Evolutionary conservation across 1,140 invertebrate species (phyloP), one percentile per base, ranked within the genome.

Genomic region (Drosophila sucinea): DNA sequence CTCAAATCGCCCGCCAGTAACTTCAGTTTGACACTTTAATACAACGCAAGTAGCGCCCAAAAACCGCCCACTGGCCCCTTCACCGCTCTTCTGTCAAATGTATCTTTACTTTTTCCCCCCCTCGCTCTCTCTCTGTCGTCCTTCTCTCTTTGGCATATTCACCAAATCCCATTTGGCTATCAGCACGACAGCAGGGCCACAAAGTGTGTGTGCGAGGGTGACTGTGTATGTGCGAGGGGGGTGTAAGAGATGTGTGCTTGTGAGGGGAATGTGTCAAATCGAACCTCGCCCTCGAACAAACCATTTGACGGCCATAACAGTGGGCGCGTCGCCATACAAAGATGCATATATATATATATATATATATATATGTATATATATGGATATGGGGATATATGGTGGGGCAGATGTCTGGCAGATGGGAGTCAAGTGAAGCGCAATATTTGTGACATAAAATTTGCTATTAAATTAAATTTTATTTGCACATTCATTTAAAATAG

Each of bases 401-500:
- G 23, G 38, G 38, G 35, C 60, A 40, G 60, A 41, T 29, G 54
- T 30, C 38, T 27, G 72, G 58, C 11, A 41, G 38, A 38, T 62
- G 55, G 60, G 38, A 64, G 44, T 64, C 58, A 73, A 69, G 74
- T 72, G 73, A 70, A 70, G 70, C 78, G 57, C 84, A 87, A 89
- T 87, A 87, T 87, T 87, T 87, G 30, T 58, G 32, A 33, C 56
- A 58, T 58, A 25, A 25, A 23, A 35, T 58, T 35, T 58, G 56
- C 56, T 58, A 83, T 86, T 86, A 86, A 86, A 89, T 87, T 80
- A 74, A 87, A 89, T 87, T 87, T 87, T 87, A 87, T 87, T 87
- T 80, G 84, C 84, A 83, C 79, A 87, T 87, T 89, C 67, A 89
- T 82, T 82, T 79, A 85, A 78, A 85, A 81, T 80, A 77, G 60